phyloP scores from a whole-genome alignment of 2,888 invertebrate species.

The Erebia ligea region DNA sequence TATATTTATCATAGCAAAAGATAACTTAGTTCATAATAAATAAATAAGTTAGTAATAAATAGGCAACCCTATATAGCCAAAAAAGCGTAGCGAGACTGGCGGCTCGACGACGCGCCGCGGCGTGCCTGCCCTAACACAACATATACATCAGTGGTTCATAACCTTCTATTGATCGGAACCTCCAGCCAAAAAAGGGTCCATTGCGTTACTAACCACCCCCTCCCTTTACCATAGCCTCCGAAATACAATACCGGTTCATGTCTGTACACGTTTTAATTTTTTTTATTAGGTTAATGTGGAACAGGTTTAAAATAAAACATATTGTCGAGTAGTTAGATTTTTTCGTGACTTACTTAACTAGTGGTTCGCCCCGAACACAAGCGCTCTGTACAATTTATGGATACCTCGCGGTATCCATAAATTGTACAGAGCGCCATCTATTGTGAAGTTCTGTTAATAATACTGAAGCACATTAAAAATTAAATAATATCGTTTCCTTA shows the following conservation, averaged over 20 bases:
- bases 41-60: constrained; percentile 22
- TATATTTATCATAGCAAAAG: background rate
- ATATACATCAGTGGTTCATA: constrained; percentile 45
- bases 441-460: no score
- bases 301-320: background rate
- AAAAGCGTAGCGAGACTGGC: constrained; percentile 60
- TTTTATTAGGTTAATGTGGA: background rate
- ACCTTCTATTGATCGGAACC: constrained; percentile 39
- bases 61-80: constrained; percentile 65
- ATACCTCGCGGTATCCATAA: no score
- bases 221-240: constrained; percentile 25
- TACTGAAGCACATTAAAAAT: no score
- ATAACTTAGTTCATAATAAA: background rate
- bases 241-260: constrained; percentile 26
- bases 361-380: no score
- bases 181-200: constrained; percentile 34
- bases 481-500: no score
- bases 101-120: constrained; percentile 59
- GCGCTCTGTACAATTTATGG: no score
- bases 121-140: constrained; percentile 80
- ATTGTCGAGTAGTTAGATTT: no score
- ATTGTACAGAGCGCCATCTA: no score
- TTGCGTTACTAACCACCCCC: constrained; percentile 38
- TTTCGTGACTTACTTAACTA: no score
- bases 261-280: constrained; percentile 11